Percentiles rank a stretch among this genome's conserved stretches.
These are phyloP conservation scores for Grammomys surdaster DNA, from an alignment of 2,113 vertebrate genomes.

Conservation along the genomic window DNA sequence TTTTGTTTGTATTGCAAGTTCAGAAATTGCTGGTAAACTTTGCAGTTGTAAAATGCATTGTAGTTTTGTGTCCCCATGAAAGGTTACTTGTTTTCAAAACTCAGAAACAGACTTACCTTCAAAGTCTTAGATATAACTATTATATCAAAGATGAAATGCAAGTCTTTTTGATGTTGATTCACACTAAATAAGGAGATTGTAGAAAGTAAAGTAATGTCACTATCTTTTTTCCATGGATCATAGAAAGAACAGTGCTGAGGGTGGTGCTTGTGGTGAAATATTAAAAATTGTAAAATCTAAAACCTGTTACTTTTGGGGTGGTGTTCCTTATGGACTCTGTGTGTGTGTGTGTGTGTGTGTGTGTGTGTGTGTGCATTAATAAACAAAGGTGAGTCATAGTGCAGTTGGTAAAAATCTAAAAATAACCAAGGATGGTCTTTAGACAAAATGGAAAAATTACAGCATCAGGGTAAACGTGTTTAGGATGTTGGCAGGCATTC, in stretches of 20 bases:
- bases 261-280: not conserved
- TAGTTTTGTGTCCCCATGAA: not conserved
- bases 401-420: not conserved
- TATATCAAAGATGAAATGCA: not conserved
- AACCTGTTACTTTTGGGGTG: not conserved
- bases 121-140: not conserved
- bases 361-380: not conserved
- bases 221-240: not conserved
- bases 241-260: not conserved
- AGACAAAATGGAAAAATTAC: not conserved
- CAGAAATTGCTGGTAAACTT: not conserved
- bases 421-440: not conserved
- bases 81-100: not conserved
- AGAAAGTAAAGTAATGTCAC: not conserved
- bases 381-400: not conserved
- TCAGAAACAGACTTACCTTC: not conserved
- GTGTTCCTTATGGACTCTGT: rapidly evolving
- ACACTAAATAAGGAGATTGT: not conserved
- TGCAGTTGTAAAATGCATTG: not conserved
- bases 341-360: not conserved
- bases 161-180: not conserved
- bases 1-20: not conserved
- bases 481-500: not conserved
- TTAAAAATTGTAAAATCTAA: not conserved
- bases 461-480: not conserved